Conservation (phyloP, 2,113 vertebrate genomes). For the Centropus unirufus region DNA sequence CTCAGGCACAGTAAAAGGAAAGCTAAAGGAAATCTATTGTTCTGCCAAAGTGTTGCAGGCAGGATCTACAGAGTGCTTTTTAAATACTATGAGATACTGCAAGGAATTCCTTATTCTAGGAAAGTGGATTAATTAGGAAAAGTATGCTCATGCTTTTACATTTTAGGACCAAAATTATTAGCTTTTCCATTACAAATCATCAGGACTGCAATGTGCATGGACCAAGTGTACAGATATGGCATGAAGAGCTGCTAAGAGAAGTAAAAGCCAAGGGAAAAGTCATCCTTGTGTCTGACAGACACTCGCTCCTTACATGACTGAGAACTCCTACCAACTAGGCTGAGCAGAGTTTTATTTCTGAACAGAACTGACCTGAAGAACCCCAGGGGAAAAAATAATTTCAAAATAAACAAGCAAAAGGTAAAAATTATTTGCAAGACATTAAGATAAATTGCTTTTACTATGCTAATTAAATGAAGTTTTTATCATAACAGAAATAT, state of each 20-base stretch:
- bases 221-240: not conserved
- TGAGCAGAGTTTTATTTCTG: not conserved
- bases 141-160: not conserved
- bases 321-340: not conserved
- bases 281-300: not conserved
- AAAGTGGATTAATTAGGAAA: not conserved
- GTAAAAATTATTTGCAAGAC: not conserved
- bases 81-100: not conserved
- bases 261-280: not conserved
- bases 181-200: not conserved
- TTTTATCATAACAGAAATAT: not conserved
- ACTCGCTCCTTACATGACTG: not conserved
- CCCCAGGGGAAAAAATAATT: not conserved
- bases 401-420: not conserved
- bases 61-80: not conserved
- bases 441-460: not conserved
- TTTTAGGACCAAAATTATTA: not conserved
- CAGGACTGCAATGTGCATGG: not conserved
- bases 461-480: not conserved
- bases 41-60: not conserved
- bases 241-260: not conserved
- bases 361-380: not conserved
- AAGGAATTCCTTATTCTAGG: not conserved
- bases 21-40: constrained; percentile 26
- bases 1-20: not conserved